Percentiles rank a stretch among this genome's conserved stretches.
Conservation (phyloP, 2,888 invertebrate genomes). For the Blastobasis adustella region DNA sequence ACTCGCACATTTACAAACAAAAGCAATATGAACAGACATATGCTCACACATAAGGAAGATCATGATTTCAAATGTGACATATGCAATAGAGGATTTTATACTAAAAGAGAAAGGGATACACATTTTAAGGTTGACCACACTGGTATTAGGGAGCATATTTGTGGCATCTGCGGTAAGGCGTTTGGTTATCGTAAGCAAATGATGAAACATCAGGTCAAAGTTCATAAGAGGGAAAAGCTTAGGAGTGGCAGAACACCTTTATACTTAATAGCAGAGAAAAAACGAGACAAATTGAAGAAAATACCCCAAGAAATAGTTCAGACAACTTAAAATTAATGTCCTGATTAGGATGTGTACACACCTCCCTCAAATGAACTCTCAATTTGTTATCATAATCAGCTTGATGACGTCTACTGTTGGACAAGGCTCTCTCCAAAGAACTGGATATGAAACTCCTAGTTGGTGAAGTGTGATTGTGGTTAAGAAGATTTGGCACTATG, state of each 20-base stretch:
- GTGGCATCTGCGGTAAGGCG: constrained; percentile 52
- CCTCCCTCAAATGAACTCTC: too few species aligned
- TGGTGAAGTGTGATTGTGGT: too few species aligned
- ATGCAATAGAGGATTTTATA: constrained; percentile 52
- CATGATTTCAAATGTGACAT: constrained; percentile 51
- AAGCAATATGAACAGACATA: constrained; percentile 59
- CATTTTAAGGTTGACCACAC: constrained; percentile 60
- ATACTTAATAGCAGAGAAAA: constrained; percentile 46
- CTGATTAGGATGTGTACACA: too few species aligned
- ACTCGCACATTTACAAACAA: constrained; percentile 53
- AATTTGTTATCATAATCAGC: too few species aligned
- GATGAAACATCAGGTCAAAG: constrained; percentile 61
- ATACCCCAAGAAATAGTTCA: constrained; percentile 11
- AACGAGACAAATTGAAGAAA: constrained; percentile 41
- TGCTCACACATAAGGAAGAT: constrained; percentile 41
- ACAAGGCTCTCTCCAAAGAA: too few species aligned
- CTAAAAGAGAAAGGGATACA: constrained; percentile 42
- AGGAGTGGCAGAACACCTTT: constrained; percentile 50
- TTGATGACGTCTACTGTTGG: too few species aligned
- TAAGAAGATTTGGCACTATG: too few species aligned
- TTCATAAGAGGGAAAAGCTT: constrained; percentile 57
- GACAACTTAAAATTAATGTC: too few species aligned
- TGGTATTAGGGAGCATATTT: constrained; percentile 56
- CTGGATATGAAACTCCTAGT: too few species aligned
- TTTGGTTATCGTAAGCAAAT: constrained; percentile 62